Evolutionary conservation across 2,888 invertebrate species (phyloP), one percentile per base, ranked within the genome.

Genomic region (Apantesis nais): DNA sequence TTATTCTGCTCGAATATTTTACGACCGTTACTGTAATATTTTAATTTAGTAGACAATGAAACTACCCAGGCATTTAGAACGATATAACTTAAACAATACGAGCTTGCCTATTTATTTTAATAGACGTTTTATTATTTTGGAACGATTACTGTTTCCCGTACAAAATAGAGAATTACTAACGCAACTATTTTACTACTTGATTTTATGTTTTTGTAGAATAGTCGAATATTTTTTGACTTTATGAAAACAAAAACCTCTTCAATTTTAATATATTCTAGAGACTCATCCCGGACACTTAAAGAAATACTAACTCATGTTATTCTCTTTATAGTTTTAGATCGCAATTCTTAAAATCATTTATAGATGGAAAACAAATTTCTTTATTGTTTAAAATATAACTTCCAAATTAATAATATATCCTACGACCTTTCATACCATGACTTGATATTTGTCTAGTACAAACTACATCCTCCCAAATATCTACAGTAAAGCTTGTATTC

Each of bases 21-120:
- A 14, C 37, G 55, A 37, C 25, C 37, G 34, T 48, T 65, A 37
- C 52, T 31, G 37, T n/a, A 65, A 52, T 44, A 52, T 52, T 14
- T 65, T 65, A 16, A 66, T 66, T 52, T 65, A 66, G n/a, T 34
- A n/a, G n/a, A 52, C 37, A 12, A 34, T 12, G n/a, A 52, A 52
- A 34, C 52, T 25, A 34, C 16, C 2, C 37, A 19, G 19, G 39
- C 7, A 62, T 62, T 62, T 62, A 39, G 16, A 41, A 62, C 62
- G 41, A 63, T 63, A 63, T 41, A 63, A 16, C 14, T 25, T 55
- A 25, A 63, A 63, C 19, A 63, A 39, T 16, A 25, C 16, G 11
- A 44, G 7, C 22, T 44, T 22, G 41, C 63, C 44, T 16, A 63
- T 39, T 63, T 66, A 65, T 55, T 66, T 52, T 14, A 66, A 25